Evolutionary conservation across 2,888 invertebrate genomes (phyloP).

Genomic region (Lithophane semibrunnea): DNA sequence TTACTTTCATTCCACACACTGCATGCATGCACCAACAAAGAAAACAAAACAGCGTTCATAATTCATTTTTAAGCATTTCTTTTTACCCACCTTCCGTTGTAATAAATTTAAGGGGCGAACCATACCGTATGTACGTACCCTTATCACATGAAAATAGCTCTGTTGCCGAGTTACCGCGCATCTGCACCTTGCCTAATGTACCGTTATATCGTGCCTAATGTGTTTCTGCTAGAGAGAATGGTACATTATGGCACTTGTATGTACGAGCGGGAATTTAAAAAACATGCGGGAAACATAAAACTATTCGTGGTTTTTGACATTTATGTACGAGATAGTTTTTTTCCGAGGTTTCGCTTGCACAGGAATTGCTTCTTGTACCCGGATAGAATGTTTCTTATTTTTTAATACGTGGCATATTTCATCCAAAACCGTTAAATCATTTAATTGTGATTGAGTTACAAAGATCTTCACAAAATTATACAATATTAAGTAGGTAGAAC

Average conservation of each 20-base stretch:
- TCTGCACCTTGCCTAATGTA: conserved; percentile 76
- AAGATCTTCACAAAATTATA: background rate
- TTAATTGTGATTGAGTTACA: background rate
- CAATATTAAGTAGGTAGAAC: no score
- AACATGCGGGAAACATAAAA: conserved; percentile 9
- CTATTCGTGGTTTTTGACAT: conserved; percentile 12
- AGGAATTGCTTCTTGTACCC: background rate
- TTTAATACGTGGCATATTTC: background rate
- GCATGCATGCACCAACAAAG: conserved; percentile 29
- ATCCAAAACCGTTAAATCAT: background rate
- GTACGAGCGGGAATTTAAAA: conserved; percentile 28
- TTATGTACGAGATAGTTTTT: conserved; percentile 2
- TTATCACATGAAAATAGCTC: conserved; percentile 72
- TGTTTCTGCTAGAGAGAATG: conserved; percentile 66
- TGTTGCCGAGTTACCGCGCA: conserved; percentile 65
- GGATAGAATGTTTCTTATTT: background rate
- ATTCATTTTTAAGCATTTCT: conserved; percentile 59
- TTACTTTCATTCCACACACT: conserved; percentile 15
- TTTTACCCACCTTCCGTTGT: conserved; percentile 58
- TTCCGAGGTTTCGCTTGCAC: background rate
- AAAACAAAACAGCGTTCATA: conserved; percentile 54
- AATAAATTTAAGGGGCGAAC: conserved; percentile 69
- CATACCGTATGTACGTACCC: conserved; percentile 68
- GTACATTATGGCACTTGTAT: conserved; percentile 41
- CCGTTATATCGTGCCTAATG: conserved; percentile 69